Percentiles rank a stretch among this genome's conserved stretches.
phyloP scores from a whole-genome alignment of 2,797 vertebrate species.

The Cossypha niveicapilla region DNA sequence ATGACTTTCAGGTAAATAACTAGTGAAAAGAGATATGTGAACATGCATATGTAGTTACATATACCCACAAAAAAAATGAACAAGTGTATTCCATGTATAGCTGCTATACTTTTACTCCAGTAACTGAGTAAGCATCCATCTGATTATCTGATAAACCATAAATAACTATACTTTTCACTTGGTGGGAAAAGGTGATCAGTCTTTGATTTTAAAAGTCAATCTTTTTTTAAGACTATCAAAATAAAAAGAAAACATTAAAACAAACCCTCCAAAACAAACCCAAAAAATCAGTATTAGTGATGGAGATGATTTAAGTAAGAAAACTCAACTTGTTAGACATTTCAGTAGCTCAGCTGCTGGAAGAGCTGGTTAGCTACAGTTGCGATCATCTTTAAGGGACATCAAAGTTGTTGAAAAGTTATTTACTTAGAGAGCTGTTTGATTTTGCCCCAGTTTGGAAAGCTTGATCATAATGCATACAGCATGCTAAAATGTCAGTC shows the following conservation, averaged over 20 bases:
- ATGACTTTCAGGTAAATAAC: not conserved
- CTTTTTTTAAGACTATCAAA: not conserved
- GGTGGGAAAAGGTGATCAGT: not conserved
- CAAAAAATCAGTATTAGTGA: not conserved
- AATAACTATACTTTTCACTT: not conserved
- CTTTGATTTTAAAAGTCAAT: not conserved
- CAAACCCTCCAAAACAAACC: not conserved
- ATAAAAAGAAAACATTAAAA: not conserved
- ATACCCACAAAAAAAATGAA: not conserved
- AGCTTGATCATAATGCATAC: not conserved
- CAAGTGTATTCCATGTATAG: not conserved
- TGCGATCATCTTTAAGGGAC: not conserved
- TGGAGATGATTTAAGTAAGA: not conserved
- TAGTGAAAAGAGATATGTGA: not conserved
- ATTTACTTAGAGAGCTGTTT: not conserved
- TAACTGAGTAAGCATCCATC: not conserved
- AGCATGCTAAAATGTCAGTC: not conserved
- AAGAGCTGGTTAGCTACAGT: not conserved
- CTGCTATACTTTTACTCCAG: not conserved
- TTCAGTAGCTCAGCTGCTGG: not conserved
- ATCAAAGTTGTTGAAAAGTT: not conserved
- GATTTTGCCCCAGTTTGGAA: not conserved
- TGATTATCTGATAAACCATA: not conserved
- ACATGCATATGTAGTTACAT: not conserved
- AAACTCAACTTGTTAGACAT: not conserved